Base-by-base conservation (phyloP, 2,797 vertebrate species). In the Kryptopterus vitreolus region DNA sequence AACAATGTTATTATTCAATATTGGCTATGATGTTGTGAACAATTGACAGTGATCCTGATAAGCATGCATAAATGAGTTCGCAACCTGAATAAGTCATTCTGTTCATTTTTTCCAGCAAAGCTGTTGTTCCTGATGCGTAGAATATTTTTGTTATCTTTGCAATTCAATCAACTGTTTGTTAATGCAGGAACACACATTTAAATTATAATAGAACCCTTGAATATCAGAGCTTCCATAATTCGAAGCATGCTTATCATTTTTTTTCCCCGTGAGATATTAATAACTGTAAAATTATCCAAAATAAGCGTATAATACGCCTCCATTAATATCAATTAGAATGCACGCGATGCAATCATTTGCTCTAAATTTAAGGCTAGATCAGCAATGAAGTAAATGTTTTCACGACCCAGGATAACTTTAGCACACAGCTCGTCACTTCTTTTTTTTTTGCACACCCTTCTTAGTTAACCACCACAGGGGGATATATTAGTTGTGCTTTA, bases 401-500 rank as follows among this genome's bases (percentile, higher is more conserved):
- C 53, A 79, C 76, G 46, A 65, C 71, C 13, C 65, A 77, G 66
- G 70, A 72, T 62, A 73, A 48, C 71, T 57, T 50, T 71, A 80
- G 63, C 55, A 57, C 55, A 57, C 55, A 81, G 75, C 68, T 83
- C 71, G 63, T 81, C 80, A 66, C 81, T 84, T 66, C 46, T 74
- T 84, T 77, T 84, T 73, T 77, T 86, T 79, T 75, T 78, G 59
- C 79, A 78, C 48, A 65, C 70, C 83, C 63, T 52, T 62, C 73
- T 85, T 81, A 63, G 76, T 82, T 83, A 84, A 71, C 65, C 76
- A 81, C 83, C 79, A 68, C 82, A 73, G 50, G 76, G 79, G 83
- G 81, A 82, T 85, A 81, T 78, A 85, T 87, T 89, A 85, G 83
- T 80, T 78, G 78, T 72, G 84, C 71, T 80, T 84, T 74, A 87